These are phyloP conservation scores for Phanerotoma sp. DNA, from an alignment of 2,888 invertebrate genomes.

Conservation along the genomic window DNA sequence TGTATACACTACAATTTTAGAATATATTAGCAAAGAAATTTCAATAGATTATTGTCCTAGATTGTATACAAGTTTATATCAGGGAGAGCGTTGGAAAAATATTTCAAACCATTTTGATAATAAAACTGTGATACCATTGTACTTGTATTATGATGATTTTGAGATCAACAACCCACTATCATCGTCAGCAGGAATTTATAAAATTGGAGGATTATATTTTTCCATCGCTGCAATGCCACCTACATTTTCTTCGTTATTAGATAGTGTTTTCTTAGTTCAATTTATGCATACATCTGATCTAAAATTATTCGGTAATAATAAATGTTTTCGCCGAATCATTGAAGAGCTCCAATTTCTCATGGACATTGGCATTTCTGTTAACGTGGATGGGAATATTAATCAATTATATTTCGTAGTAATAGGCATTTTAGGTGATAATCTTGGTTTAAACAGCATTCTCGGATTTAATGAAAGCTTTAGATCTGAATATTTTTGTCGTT, in stretches of 20 bases:
- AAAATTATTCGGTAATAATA: conserved; percentile 27
- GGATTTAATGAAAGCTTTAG: conserved; percentile 40
- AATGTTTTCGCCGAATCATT: conserved; percentile 28
- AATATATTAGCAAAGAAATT: not conserved
- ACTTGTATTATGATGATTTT: conserved; percentile 8
- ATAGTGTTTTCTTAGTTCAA: conserved; percentile 20
- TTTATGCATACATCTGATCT: conserved; percentile 8
- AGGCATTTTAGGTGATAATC: conserved; percentile 40
- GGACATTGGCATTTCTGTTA: conserved; percentile 19
- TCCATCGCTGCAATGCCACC: conserved; percentile 19
- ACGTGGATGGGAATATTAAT: not conserved
- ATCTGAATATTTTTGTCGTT: conserved; percentile 39
- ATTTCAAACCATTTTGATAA: conserved; percentile 4
- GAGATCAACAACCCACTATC: conserved; percentile 18
- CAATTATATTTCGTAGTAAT: conserved; percentile 30
- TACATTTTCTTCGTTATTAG: conserved; percentile 13
- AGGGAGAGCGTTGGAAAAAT: conserved; percentile 16
- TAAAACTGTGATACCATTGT: conserved; percentile 21
- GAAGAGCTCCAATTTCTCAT: conserved; percentile 30
- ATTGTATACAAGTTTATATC: conserved; percentile 19
- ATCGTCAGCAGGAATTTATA: conserved; percentile 13
- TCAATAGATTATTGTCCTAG: not conserved
- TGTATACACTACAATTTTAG: not conserved
- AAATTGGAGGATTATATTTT: conserved; percentile 24
- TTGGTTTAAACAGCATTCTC: conserved; percentile 38